phyloP scores from a whole-genome alignment of 2,113 vertebrate species.

The Phylloscopus trochilus region DNA sequence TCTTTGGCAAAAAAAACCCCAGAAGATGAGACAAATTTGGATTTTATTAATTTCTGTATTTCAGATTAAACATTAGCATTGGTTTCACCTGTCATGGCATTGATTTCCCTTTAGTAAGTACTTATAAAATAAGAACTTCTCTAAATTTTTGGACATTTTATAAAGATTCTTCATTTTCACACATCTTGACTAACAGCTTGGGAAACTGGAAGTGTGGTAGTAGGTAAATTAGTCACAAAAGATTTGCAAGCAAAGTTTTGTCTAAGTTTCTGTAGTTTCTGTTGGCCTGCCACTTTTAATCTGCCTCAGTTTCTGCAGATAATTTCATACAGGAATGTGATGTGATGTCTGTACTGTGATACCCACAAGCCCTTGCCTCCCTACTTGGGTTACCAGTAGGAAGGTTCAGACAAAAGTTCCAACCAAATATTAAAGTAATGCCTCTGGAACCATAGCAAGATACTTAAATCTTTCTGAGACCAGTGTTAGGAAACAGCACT shows the following conservation, averaged over 20 bases:
- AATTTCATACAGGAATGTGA: neutral
- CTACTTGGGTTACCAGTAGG: neutral
- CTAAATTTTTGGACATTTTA: neutral
- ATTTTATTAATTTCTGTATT: neutral
- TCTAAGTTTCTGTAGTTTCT: neutral
- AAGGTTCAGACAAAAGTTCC: neutral
- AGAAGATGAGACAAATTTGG: neutral
- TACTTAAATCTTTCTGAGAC: neutral
- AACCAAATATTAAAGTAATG: neutral
- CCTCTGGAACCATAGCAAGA: neutral
- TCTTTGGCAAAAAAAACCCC: neutral
- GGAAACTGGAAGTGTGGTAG: neutral
- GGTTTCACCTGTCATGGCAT: neutral
- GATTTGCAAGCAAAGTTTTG: neutral
- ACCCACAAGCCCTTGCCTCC: neutral
- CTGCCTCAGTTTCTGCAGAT: neutral
- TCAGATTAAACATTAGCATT: neutral
- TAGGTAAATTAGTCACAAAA: neutral
- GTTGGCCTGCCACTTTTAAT: neutral
- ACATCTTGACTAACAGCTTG: neutral
- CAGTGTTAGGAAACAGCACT: neutral
- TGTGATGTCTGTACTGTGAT: neutral
- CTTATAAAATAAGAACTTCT: neutral
- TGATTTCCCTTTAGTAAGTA: neutral
- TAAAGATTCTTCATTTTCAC: neutral